Evolutionary conservation across 2,888 invertebrate species (phyloP), one percentile per base, ranked within the genome.

Genomic region (Dendrolimus houi): DNA sequence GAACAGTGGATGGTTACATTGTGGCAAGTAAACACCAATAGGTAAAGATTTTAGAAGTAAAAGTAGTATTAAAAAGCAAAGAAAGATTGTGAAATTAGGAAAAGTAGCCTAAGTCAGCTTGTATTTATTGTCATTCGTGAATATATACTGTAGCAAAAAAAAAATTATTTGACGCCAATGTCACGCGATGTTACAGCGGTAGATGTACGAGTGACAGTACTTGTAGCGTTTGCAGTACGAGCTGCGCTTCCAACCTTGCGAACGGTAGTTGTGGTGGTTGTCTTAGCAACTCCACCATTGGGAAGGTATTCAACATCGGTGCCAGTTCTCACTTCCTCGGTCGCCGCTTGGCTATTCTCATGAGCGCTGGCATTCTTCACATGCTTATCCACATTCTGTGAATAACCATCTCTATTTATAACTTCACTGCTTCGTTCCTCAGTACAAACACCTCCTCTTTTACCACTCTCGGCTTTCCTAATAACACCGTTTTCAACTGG

Each of bases 251-350:
- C 90, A 8, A 87, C 73, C 69, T 84, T 88, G 54, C 71, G 77
- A 29, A 87, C 69, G 6, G 88, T 89, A 10, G 85, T 89, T 1
- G 87, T 89, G 8, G 88, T 87, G 8, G 88, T 90, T 2, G 87
- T 88, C 62, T 81, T 86, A 42, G 85, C 66, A 55, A 75, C 70
- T 54, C 89, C 88, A 52, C 90, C 90, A 62, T 89, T 83, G 7
- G 84, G 74, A 58, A 88, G 74, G 52, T 85, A 76, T 62, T 86
- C 74, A n/a, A 88, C 83, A 57, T 87, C 81, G 53, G 81, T 85
- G 47, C 83, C 83, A 12, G 84, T 76, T 3, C 77, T 75, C 1
- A 88, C 85, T 70, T 87, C 83, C 62, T 89, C 83, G 53, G 81
- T 75, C 10, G 79, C 77, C 8, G 78, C 70, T 60, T 85, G 80